Evolutionary conservation across 2,113 vertebrate species (phyloP), one percentile per base, ranked within the genome.

Genomic region (Sterrhoptilus dennistouni): DNA sequence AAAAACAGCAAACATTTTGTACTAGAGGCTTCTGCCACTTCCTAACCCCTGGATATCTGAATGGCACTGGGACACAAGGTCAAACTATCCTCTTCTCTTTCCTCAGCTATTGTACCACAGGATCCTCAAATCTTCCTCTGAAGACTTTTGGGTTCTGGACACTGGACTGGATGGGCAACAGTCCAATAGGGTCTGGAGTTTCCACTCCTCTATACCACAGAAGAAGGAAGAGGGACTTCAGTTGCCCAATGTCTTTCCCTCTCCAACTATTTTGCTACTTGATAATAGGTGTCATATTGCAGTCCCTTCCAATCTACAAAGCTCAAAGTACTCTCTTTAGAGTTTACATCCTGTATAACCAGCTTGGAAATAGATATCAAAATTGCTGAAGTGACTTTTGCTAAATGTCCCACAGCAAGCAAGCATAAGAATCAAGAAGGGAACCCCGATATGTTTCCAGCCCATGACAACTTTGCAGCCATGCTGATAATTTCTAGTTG

Each of bases 171-270:
- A 80, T 38, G 24, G 38, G 19, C 44, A 80, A n/a, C 29, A 66
- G 27, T 44, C 13, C 19, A 31, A 71, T 7, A 66, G 53, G 25
- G 18, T 22, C 35, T 50, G 36, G 6, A n/a, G 33, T 70, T 91
- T 42, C 59, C 47, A 49, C 9, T 83, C 81, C 17, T 40, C 85
- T 71, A 7, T 24, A n/a, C 11, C 8, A 27, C 35, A 83, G 47
- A 74, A 83, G 33, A 84, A 90, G 16, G 29, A 94, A 89, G 24
- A 45, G 12, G 1, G 8, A 6, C 20, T 78, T 83, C 25, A 27
- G 31, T 4, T 74, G 38, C 59, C 35, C 0, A 0, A 14, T 33
- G 8, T 24, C 82, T 65, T 65, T 59, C 33, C 35, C 44, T 79
- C 84, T 87, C 87, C 64, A 47, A 2, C 13, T 12, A 28, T 22